Evolutionary conservation across 1,140 invertebrate species (phyloP).

Genomic region (Zophobas morio): DNA sequence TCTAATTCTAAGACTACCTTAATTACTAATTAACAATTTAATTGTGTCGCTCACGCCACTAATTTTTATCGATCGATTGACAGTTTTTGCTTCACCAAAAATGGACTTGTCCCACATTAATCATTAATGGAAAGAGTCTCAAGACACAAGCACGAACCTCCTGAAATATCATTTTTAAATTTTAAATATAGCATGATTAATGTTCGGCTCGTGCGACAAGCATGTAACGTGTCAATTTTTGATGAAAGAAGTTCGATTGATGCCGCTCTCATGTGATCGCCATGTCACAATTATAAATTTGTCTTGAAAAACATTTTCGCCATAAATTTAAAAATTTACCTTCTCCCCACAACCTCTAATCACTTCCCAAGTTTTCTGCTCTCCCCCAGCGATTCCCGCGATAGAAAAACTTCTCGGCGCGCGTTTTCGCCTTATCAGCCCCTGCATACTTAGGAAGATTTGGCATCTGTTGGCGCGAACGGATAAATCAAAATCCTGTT

Average conservation of each 20-base stretch:
- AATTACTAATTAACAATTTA: neutral
- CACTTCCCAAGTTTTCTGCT: neutral
- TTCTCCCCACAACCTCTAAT: too few relatives aligned
- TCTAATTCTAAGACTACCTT: neutral
- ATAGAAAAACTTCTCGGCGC: neutral
- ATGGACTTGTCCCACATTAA: neutral
- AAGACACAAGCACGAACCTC: too few relatives aligned
- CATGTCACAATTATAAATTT: too few relatives aligned
- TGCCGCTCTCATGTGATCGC: too few relatives aligned
- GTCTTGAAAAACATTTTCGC: too few relatives aligned
- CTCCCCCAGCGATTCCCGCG: neutral
- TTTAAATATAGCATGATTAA: too few relatives aligned
- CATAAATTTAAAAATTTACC: too few relatives aligned
- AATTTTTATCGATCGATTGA: neutral
- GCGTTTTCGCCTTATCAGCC: neutral
- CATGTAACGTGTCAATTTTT: too few relatives aligned
- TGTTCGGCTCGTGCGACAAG: too few relatives aligned
- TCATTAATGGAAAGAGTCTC: neutral
- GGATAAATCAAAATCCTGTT: conserved; percentile 9
- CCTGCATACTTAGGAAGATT: conserved; percentile 1
- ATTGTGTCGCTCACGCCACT: neutral
- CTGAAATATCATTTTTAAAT: too few relatives aligned
- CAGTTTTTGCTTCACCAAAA: neutral
- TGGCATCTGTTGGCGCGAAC: conserved; percentile 1
- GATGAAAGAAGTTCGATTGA: too few relatives aligned